phyloP scores from a whole-genome alignment of 2,797 vertebrate species.

The Prionace glauca region DNA sequence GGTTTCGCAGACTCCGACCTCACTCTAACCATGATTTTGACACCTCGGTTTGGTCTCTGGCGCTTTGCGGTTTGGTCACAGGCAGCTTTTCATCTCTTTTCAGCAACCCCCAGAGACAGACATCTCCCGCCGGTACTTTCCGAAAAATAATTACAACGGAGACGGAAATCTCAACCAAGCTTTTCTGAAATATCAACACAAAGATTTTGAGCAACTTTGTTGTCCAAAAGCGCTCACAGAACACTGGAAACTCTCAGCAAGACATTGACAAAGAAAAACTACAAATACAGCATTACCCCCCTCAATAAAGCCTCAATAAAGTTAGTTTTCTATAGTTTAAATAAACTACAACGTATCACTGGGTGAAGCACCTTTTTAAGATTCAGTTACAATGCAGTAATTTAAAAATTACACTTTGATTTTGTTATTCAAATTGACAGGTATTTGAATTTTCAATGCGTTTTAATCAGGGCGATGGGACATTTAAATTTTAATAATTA shows the following conservation, averaged over 20 bases:
- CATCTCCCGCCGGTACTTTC: neutral
- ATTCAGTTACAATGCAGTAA: neutral
- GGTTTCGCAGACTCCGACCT: neutral
- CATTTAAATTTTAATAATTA: neutral
- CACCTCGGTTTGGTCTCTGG: neutral
- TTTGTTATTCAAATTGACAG: neutral
- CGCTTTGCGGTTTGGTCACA: neutral
- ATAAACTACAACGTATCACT: neutral
- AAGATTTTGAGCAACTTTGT: neutral
- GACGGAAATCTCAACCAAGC: neutral
- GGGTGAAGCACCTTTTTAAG: neutral
- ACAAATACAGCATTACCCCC: neutral
- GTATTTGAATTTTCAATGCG: neutral
- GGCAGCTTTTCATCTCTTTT: neutral
- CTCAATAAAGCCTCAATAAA: neutral
- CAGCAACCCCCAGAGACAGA: too few relatives aligned
- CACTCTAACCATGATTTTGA: neutral
- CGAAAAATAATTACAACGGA: neutral
- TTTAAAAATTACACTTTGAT: neutral
- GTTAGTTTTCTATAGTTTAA: neutral
- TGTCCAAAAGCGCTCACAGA: neutral
- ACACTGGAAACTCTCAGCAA: neutral
- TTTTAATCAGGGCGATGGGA: neutral
- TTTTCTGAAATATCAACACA: neutral
- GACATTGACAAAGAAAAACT: neutral